Percentiles rank a stretch among this genome's conserved stretches.
Conservation (phyloP, 2,888 invertebrate species). For the Rugalucina vietnamica region DNA sequence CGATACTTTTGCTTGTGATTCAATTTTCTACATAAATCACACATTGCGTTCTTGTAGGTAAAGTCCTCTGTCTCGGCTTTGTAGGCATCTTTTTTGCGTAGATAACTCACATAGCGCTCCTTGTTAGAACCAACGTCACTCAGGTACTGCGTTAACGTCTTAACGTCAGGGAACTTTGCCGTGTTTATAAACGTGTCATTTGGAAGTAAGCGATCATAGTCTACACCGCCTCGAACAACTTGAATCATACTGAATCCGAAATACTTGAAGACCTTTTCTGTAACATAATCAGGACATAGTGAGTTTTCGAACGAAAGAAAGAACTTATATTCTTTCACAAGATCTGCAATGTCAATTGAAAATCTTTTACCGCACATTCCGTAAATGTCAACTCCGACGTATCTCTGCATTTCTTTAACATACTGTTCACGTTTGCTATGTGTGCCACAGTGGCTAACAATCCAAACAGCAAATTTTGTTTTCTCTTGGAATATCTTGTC, state of each 20-base stretch:
- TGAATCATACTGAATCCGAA: slow-evolving; percentile 73
- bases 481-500: slow-evolving; percentile 32
- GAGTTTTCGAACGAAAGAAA: slow-evolving; percentile 79
- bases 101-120: slow-evolving; percentile 26
- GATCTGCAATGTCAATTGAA: neutral
- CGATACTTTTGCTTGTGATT: slow-evolving; percentile 25
- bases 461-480: slow-evolving; percentile 61
- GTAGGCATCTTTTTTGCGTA: slow-evolving; percentile 39
- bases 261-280: slow-evolving; percentile 75
- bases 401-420: slow-evolving; percentile 44
- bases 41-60: slow-evolving; percentile 21
- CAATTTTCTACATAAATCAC: slow-evolving; percentile 43
- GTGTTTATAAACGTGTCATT: slow-evolving; percentile 79
- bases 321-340: slow-evolving; percentile 71
- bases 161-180: slow-evolving; percentile 70
- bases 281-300: slow-evolving; percentile 79
- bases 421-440: slow-evolving; percentile 57
- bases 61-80: neutral
- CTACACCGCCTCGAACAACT: slow-evolving; percentile 76
- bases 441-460: slow-evolving; percentile 67
- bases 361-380: slow-evolving; percentile 58
- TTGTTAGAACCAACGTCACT: slow-evolving; percentile 29
- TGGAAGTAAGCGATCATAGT: slow-evolving; percentile 77
- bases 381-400: slow-evolving; percentile 60
- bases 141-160: slow-evolving; percentile 43